phyloP scores from a whole-genome alignment of 2,113 vertebrate species.

The Chiloscyllium plagiosum region DNA sequence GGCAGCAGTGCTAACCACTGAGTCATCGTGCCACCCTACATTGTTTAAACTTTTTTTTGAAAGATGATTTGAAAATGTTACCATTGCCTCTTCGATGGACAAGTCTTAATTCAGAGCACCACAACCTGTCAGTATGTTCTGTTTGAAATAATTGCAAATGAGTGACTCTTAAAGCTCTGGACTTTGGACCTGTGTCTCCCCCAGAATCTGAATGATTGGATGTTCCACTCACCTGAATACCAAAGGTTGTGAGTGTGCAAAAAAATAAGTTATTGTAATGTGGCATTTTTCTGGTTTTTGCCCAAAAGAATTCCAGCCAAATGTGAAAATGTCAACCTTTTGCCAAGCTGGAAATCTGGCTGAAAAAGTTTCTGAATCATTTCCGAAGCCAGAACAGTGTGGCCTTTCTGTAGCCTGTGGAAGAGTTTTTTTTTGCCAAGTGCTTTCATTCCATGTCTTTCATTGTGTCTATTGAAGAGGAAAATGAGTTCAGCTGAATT shows the following conservation, averaged over 20 bases:
- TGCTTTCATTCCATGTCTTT: conserved; percentile 43
- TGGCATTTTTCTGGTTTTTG: background rate
- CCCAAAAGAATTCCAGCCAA: background rate
- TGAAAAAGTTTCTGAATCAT: background rate
- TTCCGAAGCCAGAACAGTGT: background rate
- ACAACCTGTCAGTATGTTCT: background rate
- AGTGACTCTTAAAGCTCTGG: background rate
- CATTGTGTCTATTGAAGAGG: conserved; percentile 53
- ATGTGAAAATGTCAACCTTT: background rate
- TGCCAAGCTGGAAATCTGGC: background rate
- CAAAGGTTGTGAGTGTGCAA: background rate
- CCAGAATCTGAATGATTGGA: background rate
- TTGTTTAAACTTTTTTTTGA: background rate
- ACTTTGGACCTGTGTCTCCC: no score
- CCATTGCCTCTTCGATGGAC: background rate
- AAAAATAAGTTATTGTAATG: background rate
- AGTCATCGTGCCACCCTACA: no score
- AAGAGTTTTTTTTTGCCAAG: conserved; percentile 20
- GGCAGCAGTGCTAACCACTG: no score
- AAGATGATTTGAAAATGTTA: background rate
- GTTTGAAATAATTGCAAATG: background rate
- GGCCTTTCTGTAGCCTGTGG: background rate
- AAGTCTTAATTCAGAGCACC: background rate
- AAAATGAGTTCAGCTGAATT: conserved; percentile 47
- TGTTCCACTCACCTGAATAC: background rate